Evolutionary conservation across 2,888 invertebrate genomes (phyloP).

Genomic region (Ferrisia virgata): DNA sequence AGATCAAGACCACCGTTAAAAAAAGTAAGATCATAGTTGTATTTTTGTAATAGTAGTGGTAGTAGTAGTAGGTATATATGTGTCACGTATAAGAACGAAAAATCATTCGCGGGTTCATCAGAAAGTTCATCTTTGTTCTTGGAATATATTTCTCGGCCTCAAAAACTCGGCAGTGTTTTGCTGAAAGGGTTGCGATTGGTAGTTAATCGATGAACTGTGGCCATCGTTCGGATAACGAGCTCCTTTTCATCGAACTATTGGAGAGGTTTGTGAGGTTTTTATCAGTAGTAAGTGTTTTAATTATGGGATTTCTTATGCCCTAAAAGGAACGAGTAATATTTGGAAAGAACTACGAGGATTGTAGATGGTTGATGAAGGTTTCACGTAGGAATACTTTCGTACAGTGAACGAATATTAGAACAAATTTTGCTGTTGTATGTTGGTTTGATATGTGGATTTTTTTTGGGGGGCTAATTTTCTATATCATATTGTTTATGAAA

Average conservation of each 20-base stretch:
- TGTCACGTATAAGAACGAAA: background rate
- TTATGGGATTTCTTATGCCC: background rate
- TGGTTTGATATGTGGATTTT: too few species aligned
- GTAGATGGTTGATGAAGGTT: too few species aligned
- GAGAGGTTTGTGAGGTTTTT: too few species aligned
- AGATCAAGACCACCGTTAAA: conserved; percentile 88
- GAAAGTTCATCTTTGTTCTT: background rate
- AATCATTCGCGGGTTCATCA: background rate
- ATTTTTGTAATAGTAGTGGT: background rate
- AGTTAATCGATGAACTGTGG: background rate
- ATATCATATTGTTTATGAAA: too few species aligned
- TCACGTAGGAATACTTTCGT: too few species aligned
- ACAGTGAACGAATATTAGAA: too few species aligned
- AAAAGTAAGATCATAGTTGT: conserved; percentile 62
- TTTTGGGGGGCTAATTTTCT: too few species aligned
- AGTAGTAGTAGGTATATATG: background rate
- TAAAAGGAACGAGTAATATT: too few species aligned
- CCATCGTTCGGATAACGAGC: background rate
- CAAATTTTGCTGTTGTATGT: too few species aligned
- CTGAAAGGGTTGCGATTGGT: background rate
- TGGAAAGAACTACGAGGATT: too few species aligned
- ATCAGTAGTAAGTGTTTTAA: background rate
- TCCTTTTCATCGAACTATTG: too few species aligned
- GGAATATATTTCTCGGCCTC: background rate
- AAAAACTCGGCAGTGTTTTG: background rate